Conservation (phyloP, 2,888 invertebrate genomes). For the Therioaphis trifolii region DNA sequence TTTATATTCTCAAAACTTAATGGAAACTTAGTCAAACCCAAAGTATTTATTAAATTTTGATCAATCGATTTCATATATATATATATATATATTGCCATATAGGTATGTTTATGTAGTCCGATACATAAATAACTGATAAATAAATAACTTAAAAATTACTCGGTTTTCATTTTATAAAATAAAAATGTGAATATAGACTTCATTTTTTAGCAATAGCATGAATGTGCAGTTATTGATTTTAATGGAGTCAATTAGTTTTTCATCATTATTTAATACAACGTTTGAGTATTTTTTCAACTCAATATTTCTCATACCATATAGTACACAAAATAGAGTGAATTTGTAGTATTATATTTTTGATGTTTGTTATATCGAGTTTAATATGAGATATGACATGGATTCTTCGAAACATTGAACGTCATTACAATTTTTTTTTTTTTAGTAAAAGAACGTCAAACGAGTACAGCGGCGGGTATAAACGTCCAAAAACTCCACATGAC, state of each 20-base stretch:
- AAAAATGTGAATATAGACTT: no score
- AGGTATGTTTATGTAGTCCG: not conserved
- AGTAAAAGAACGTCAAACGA: conserved; percentile 8
- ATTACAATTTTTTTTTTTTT: conserved; percentile 21
- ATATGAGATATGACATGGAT: not conserved
- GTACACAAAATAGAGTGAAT: not conserved
- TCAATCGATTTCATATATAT: not conserved
- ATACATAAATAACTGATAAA: not conserved
- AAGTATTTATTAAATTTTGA: not conserved
- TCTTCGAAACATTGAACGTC: conserved; percentile 15
- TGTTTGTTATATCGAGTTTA: not conserved
- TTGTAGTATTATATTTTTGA: not conserved
- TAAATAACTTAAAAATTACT: not conserved
- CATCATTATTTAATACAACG: no score
- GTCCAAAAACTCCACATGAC: conserved; percentile 3
- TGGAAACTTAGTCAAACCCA: not conserved
- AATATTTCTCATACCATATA: not conserved
- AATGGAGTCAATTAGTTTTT: no score
- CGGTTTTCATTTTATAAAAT: no score
- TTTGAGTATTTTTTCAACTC: not conserved
- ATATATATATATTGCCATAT: not conserved
- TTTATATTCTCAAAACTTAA: not conserved
- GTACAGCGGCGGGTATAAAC: conserved; percentile 13
- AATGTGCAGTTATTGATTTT: no score
- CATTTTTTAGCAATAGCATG: no score